Percentiles rank a stretch among this genome's conserved stretches.
Conservation (phyloP, 2,797 vertebrate genomes). For the Hippopotamyrus pictus region DNA sequence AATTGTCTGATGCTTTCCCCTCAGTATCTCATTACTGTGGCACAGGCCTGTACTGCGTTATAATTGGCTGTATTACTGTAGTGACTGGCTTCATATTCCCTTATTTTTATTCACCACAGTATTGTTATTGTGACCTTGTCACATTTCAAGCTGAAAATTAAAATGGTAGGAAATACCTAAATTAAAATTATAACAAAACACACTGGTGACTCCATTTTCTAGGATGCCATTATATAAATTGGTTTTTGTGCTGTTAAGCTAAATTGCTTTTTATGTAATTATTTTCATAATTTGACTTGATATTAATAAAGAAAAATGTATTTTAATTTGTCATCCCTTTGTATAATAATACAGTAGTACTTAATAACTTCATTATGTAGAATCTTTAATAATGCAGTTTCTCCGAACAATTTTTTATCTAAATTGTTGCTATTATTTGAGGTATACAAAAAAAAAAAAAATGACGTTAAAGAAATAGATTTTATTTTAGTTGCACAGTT, state of each 20-base stretch:
- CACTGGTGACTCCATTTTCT: neutral
- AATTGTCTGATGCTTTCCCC: neutral
- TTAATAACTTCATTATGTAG: neutral
- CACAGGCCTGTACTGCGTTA: neutral
- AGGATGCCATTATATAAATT: neutral
- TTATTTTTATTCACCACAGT: neutral
- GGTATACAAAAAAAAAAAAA: neutral
- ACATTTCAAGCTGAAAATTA: neutral
- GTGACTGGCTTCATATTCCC: neutral
- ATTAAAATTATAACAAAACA: neutral
- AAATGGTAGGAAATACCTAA: neutral
- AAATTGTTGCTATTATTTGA: neutral
- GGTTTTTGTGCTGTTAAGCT: neutral
- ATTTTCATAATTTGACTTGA: neutral
- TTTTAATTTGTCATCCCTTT: neutral
- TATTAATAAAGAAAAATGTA: neutral
- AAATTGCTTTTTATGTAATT: neutral
- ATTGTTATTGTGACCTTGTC: neutral
- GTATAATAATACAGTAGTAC: neutral
- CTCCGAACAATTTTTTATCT: neutral
- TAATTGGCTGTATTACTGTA: neutral
- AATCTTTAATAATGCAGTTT: neutral
- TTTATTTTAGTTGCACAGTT: conserved; percentile 1
- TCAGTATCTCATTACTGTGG: neutral
- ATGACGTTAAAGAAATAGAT: neutral